A percentile compares a stretch with the other conserved stretches of the same genome.
phyloP scores from a whole-genome alignment of 2,113 vertebrate species.

The Xenopus tropicalis region DNA sequence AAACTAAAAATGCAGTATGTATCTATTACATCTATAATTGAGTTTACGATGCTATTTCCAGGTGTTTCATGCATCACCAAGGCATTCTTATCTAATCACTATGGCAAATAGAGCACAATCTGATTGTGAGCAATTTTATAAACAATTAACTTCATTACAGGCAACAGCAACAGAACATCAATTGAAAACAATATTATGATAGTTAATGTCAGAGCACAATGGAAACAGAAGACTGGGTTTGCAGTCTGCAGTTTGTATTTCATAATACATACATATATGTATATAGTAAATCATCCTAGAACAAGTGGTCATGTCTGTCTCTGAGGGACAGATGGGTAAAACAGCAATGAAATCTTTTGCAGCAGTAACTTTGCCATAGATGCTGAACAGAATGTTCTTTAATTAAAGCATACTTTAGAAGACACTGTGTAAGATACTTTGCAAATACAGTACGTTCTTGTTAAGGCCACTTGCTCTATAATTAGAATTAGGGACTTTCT shows the following conservation, averaged over 20 bases:
- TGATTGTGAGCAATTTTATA: slow-evolving; percentile 9
- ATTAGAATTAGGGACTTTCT: no score
- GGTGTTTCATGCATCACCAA: not conserved
- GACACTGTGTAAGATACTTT: no score
- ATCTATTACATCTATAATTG: not conserved
- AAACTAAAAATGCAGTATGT: no score
- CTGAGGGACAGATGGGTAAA: slow-evolving; percentile 1
- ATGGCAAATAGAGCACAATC: not conserved
- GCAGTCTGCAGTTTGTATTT: not conserved
- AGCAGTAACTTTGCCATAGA: no score
- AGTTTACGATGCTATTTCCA: not conserved
- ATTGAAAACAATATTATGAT: slow-evolving; percentile 30
- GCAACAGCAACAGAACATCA: slow-evolving; percentile 17
- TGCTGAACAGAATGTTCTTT: no score
- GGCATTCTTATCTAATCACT: not conserved
- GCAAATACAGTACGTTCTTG: no score
- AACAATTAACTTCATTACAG: slow-evolving; percentile 30
- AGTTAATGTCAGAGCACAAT: slow-evolving; percentile 25
- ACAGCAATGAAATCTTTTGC: not conserved
- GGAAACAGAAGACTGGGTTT: not conserved
- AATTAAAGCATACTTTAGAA: no score
- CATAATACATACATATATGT: slow-evolving; percentile 11
- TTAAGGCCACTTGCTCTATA: no score
- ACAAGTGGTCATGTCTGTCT: slow-evolving; percentile 19
- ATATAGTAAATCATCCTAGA: slow-evolving; percentile 18